Base-by-base conservation (phyloP, 2,888 invertebrate species). In the Synanthedon vespiformis region DNA sequence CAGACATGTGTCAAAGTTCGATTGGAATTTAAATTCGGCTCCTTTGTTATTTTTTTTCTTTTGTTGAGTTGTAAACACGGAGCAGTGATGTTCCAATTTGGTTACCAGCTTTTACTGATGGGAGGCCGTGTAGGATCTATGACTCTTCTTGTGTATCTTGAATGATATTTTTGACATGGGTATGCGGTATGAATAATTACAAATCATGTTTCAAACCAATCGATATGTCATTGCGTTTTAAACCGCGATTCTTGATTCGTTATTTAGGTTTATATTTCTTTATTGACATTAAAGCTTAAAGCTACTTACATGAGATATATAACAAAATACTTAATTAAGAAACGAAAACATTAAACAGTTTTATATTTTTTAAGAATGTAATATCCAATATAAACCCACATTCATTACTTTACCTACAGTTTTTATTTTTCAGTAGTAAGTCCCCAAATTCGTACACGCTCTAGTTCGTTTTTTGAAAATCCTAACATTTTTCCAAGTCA, bases 1-100 rank as follows among this genome's bases (percentile, higher is more conserved):
- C 87, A 87, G 87, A 85, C 87, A 86, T 87, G 85, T 86, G 87
- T 87, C 87, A 86, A 85, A 86, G 86, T 86, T 87, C 87, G 85
- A 86, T 83, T 80, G 82, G 87, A 85, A 87, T 85, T 86, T 80
- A 80, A 84, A 86, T 85, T 87, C 87, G 87, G 87, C 84, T 80
- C 72, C 83, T 86, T 87, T 87, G 87, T 86, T 83, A 78, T 79
- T 73, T 62, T 34, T 68, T 72, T 70, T 78, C 77, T 85, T 86
- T 83, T 83, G 78, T 81, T 74, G 80, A 82, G 81, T 84, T 87
- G 87, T 87, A 87, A 87, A 87, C 87, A 87, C 71, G 80, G 80
- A 61, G 64, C 77, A 65, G 84, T 86, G 86, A 86, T 86, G 86
- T 87, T 86, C 80, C 86, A 87, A 86, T 86, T 84, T 81, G 77